Base-by-base conservation (phyloP, 30 jellyfish, hydroid and myxozoan species). In the Morbakka virulenta region DNA sequence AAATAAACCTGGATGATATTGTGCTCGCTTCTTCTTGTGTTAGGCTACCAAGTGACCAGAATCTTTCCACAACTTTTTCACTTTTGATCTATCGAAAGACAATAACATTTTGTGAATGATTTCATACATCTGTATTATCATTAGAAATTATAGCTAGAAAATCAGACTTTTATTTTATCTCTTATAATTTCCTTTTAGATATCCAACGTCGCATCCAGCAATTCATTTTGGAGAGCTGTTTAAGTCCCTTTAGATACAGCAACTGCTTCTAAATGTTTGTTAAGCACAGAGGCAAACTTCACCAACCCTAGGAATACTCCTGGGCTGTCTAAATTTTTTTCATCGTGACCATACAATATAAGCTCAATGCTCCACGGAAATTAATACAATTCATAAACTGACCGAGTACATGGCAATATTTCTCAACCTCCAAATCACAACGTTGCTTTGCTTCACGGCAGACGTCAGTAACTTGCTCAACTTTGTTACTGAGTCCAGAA, bases 151-250 rank as follows among this genome's bases (percentile, higher is more conserved):
- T 27, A 35, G 76, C 76, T n/a, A 77, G 35, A 64, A 62, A 77
- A 6, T 31, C 61, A 4, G 72, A 4, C 86, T 61, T 32, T 75
- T 28, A 28, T 75, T 24, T 75, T 67, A 24, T 32, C 13, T 32
- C 21, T 23, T 13, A 51, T 51, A 23, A 11, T 25, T 2, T 12
- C 77, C 67, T 75, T 75, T 50, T 52, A 21, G 30, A 53, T 74
- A 21, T 53, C 49, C 41, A 50, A 48, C 86, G 62, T 74, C 2
- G 33, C 62, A 74, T 52, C 77, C 35, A 72, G 83, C 52, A 72
- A 28, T 72, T 72, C 83, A 72, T 72, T 72, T 72, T 72, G 83
- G 72, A 36, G 34, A n/a, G 83, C 52, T 52, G 50, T 72, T 72
- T 70, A 72, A 22, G 69, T 69, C 34, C 69, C 83, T 28, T 72